phyloP scores from a whole-genome alignment of 2,888 invertebrate genomes.

The Yponomeuta cagnagella region DNA sequence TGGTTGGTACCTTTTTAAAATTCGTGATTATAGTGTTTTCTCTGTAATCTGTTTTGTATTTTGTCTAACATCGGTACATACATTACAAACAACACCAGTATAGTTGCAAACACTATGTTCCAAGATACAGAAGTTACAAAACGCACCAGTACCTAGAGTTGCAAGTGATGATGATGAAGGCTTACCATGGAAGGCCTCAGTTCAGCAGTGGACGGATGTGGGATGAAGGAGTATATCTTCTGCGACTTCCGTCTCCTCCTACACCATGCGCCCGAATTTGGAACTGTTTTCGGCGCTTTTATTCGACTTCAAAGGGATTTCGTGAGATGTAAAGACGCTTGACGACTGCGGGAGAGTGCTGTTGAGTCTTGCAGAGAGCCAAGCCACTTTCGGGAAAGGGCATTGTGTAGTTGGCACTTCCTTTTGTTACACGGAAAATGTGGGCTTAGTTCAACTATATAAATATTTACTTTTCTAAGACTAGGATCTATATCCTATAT shows the following conservation, averaged over 20 bases:
- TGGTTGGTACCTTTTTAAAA: too few species aligned
- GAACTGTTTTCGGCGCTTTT: background rate
- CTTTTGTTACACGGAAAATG: background rate
- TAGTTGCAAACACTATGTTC: too few species aligned
- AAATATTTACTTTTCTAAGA: background rate
- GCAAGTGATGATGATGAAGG: too few species aligned
- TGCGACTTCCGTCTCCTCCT: background rate
- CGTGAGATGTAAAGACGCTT: background rate
- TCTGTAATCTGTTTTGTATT: too few species aligned
- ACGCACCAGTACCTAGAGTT: too few species aligned
- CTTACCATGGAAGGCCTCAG: too few species aligned
- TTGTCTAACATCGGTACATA: too few species aligned
- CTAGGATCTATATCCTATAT: background rate
- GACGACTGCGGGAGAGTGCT: background rate
- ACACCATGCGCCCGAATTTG: background rate
- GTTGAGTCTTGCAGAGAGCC: background rate
- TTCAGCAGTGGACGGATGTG: background rate
- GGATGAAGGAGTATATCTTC: background rate
- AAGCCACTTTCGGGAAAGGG: background rate
- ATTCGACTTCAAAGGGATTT: background rate
- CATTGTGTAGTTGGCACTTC: background rate
- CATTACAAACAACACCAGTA: too few species aligned
- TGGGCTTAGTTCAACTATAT: background rate
- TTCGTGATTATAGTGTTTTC: too few species aligned
- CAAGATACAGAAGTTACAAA: too few species aligned